Conservation (phyloP, 1,140 invertebrate genomes). For the Lamellibrachia luymesi region DNA sequence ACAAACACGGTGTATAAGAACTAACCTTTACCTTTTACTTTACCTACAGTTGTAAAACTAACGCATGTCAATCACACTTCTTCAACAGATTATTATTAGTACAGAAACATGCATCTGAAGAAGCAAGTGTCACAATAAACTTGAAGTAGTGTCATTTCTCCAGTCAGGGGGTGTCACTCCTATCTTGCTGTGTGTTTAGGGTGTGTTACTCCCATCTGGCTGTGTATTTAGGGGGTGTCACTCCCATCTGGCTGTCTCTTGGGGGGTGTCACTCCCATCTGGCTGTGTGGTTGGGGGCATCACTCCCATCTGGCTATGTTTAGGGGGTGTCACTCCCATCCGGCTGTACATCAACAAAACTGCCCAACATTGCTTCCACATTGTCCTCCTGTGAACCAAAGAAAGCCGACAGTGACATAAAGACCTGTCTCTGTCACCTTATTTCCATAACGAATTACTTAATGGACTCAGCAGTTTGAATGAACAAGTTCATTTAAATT, state of each 20-base stretch:
- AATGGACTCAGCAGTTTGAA: too few species aligned
- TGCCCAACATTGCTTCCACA: not conserved
- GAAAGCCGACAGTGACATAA: not conserved
- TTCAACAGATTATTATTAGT: too few species aligned
- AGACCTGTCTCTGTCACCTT: too few species aligned
- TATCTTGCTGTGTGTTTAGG: not conserved
- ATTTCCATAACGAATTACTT: too few species aligned
- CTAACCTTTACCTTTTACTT: too few species aligned
- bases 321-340: not conserved
- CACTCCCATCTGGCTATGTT: not conserved
- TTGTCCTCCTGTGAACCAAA: not conserved
- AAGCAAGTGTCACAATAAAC: too few species aligned
- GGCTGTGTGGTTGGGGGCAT: not conserved
- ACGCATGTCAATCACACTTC: too few species aligned
- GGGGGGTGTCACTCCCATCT: too few species aligned
- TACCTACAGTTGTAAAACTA: too few species aligned
- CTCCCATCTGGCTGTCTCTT: not conserved
- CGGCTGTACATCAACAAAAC: not conserved
- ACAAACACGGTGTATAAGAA: not conserved
- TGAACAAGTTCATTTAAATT: too few species aligned
- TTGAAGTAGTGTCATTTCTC: too few species aligned
- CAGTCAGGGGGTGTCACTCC: not conserved
- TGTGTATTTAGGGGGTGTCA: not conserved
- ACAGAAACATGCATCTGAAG: too few species aligned
- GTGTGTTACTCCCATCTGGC: not conserved